phyloP scores from a whole-genome alignment of 2,888 invertebrate genomes.

The Zaprionus obscuricornis region DNA sequence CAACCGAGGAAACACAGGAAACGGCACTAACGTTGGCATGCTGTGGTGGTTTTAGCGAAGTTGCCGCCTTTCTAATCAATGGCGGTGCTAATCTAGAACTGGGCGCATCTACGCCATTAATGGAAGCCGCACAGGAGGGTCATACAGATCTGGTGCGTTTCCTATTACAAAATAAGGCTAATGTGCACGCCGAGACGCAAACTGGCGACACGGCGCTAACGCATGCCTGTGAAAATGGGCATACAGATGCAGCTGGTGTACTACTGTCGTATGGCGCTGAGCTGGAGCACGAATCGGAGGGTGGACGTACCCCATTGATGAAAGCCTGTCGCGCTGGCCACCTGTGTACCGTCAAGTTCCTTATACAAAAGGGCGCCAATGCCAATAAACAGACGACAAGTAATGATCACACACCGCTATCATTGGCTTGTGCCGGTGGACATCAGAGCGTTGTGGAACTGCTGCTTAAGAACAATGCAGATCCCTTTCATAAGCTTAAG shows the following conservation, averaged over 20 bases:
- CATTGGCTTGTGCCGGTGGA: conserved; percentile 98
- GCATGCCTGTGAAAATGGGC: conserved; percentile 99
- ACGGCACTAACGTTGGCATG: conserved; percentile 97
- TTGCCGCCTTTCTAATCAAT: conserved; percentile 96
- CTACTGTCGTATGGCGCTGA: conserved; percentile 95
- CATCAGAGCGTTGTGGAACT: conserved; percentile 97
- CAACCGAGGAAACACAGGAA: conserved; percentile 99
- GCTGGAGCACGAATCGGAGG: conserved; percentile 98
- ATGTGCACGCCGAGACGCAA: conserved; percentile 96
- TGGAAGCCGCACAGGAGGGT: conserved; percentile 99
- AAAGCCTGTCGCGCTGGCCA: conserved; percentile 99
- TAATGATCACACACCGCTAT: conserved; percentile 98
- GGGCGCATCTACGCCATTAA: conserved; percentile 97
- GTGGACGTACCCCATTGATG: conserved; percentile 98
- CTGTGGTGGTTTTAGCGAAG: conserved; percentile 97
- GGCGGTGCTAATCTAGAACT: conserved; percentile 97
- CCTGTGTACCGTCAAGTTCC: conserved; percentile 97
- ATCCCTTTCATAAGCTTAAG: conserved; percentile 98
- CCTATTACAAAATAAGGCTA: conserved; percentile 92
- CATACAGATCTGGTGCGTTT: conserved; percentile 95
- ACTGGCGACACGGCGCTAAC: conserved; percentile 98
- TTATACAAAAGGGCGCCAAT: conserved; percentile 93
- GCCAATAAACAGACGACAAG: conserved; percentile 95
- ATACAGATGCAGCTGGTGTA: conserved; percentile 97
- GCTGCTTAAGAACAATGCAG: conserved; percentile 94